phyloP scores from a whole-genome alignment of 2,888 invertebrate species.

The Ceraclea dissimilis region DNA sequence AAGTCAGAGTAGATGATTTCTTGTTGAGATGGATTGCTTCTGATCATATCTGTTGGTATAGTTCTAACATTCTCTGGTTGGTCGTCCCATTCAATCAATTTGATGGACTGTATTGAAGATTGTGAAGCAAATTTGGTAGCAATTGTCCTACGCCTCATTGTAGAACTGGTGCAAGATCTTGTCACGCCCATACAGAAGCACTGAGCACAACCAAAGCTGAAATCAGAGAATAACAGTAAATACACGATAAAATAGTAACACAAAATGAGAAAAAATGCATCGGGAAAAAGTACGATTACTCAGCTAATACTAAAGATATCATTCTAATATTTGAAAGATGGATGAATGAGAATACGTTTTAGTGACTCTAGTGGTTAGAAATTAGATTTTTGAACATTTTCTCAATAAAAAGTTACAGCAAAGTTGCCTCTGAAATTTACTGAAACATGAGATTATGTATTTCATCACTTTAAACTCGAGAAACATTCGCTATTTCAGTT shows the following conservation, averaged over 20 bases:
- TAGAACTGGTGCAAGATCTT: slow-evolving; percentile 71
- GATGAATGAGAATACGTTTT: too few relatives aligned
- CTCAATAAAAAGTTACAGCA: not conserved
- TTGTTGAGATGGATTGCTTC: slow-evolving; percentile 45
- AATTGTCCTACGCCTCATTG: slow-evolving; percentile 56
- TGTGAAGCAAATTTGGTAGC: slow-evolving; percentile 38
- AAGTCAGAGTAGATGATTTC: slow-evolving; percentile 59
- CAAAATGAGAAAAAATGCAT: too few relatives aligned
- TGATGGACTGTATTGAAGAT: slow-evolving; percentile 35
- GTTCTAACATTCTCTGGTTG: slow-evolving; percentile 21
- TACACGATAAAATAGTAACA: too few relatives aligned
- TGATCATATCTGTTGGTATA: slow-evolving; percentile 25
- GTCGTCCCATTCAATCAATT: slow-evolving; percentile 35
- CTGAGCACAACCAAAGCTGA: slow-evolving; percentile 78
- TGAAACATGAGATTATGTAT: too few relatives aligned
- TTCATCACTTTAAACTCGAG: too few relatives aligned
- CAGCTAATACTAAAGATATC: too few relatives aligned
- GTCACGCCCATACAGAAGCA: slow-evolving; percentile 96
- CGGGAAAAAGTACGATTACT: too few relatives aligned
- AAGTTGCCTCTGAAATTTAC: too few relatives aligned
- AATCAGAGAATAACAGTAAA: slow-evolving; percentile 3
- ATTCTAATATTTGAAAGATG: too few relatives aligned
- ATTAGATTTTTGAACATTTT: too few relatives aligned
- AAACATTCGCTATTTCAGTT: too few relatives aligned
- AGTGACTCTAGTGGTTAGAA: too few relatives aligned